Evolutionary conservation across 2,797 vertebrate species (phyloP).

Genomic region (Poecile montanus): DNA sequence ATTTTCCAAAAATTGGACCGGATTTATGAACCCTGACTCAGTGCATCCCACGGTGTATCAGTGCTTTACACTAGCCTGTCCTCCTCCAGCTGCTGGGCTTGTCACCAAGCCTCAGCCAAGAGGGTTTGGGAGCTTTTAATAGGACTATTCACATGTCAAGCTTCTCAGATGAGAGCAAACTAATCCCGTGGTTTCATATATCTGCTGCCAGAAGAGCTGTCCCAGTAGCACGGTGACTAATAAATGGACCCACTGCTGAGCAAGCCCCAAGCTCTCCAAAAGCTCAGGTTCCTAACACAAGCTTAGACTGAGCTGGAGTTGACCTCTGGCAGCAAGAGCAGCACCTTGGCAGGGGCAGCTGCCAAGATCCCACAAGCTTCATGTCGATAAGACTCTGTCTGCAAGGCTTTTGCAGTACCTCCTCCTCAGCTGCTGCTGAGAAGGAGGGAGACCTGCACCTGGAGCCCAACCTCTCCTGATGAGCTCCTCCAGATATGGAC

Average conservation of each 20-base stretch:
- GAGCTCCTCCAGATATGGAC: neutral
- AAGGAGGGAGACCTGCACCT: neutral
- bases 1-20: neutral
- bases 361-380: neutral
- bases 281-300: neutral
- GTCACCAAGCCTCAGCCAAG: neutral
- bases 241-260: conserved; percentile 5
- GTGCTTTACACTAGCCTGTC: neutral
- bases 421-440: neutral
- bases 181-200: neutral
- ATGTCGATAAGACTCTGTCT: fast-evolving
- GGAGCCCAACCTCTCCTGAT: fast-evolving
- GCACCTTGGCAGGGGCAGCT: neutral
- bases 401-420: neutral
- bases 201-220: conserved; percentile 1
- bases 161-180: neutral
- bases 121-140: neutral
- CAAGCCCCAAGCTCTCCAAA: conserved; percentile 6
- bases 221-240: neutral
- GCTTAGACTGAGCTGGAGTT: neutral
- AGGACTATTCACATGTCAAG: neutral
- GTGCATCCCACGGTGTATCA: neutral
- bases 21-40: conserved; percentile 29
- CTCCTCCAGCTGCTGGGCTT: neutral
- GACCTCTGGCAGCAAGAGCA: neutral